Conservation (phyloP, 2,797 vertebrate genomes). For the Coluber constrictor region DNA sequence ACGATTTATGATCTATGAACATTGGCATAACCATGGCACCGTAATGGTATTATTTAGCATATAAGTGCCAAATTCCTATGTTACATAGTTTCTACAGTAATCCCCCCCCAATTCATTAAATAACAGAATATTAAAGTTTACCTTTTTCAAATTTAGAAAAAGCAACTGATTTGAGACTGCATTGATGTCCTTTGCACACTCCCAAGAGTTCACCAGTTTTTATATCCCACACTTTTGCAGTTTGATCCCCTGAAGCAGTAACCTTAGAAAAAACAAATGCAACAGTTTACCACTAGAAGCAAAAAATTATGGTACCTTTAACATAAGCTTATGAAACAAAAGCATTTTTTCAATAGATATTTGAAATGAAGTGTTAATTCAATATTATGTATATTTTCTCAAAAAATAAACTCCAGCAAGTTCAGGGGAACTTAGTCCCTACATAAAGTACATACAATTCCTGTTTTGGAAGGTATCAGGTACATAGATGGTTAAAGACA, state of each 20-base stretch:
- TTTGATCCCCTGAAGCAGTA: conserved; percentile 94
- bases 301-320: conserved; percentile 21
- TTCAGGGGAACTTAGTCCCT: background rate
- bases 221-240: conserved; percentile 92
- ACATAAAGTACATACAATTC: background rate
- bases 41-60: background rate
- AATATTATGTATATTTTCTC: background rate
- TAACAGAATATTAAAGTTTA: conserved; percentile 52
- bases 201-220: conserved; percentile 84
- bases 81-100: background rate
- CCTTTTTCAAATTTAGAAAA: conserved; percentile 90
- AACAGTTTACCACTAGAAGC: conserved; percentile 40
- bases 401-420: background rate
- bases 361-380: background rate
- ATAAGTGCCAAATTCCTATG: background rate
- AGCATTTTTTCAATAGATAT: background rate
- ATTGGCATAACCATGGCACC: too few species aligned
- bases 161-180: conserved; percentile 93
- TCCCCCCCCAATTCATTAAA: background rate
- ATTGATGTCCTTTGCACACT: conserved; percentile 92
- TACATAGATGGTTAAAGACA: background rate
- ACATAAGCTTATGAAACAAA: background rate
- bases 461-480: background rate
- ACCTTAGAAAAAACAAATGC: conserved; percentile 75
- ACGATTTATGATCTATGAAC: background rate